These are phyloP conservation scores for Rhizomys pruinosus DNA, from an alignment of 2,113 vertebrate genomes.

Conservation along the genomic window DNA sequence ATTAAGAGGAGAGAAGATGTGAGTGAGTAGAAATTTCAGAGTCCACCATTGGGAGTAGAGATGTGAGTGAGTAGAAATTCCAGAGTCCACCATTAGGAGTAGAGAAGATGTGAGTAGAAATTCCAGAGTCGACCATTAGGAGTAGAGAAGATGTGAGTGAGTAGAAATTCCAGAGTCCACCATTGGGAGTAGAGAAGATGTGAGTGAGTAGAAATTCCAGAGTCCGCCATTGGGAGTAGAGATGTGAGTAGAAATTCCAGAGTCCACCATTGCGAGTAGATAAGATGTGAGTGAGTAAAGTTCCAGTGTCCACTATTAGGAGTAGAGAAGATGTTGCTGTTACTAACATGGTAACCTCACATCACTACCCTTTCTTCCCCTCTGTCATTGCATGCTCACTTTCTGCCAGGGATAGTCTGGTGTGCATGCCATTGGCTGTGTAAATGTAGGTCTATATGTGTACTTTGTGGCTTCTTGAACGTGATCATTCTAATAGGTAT, in stretches of 20 bases:
- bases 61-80: background rate
- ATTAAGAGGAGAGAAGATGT: too few relatives aligned
- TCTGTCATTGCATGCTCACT: background rate
- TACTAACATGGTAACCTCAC: background rate
- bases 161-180: background rate
- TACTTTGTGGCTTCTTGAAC: conserved; percentile 23
- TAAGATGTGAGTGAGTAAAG: background rate
- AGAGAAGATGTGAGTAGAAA: background rate
- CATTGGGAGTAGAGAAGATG: too few relatives aligned
- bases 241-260: background rate
- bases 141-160: background rate
- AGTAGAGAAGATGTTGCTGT: background rate
- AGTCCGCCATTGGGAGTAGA: background rate
- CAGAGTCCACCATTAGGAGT: background rate
- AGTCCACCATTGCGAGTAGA: background rate
- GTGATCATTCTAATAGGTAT: conserved; percentile 44
- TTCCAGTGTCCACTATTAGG: background rate
- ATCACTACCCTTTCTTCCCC: background rate
- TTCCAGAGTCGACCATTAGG: background rate
- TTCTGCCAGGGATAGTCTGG: background rate
- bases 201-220: background rate
- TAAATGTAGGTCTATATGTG: background rate
- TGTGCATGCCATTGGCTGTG: background rate
- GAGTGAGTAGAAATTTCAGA: background rate
- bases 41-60: background rate